A percentile compares a stretch with the other conserved stretches of the same genome.
These are phyloP conservation scores for Pantelozetes paolii DNA, from an alignment of 2,888 invertebrate genomes.

Conservation along the genomic window DNA sequence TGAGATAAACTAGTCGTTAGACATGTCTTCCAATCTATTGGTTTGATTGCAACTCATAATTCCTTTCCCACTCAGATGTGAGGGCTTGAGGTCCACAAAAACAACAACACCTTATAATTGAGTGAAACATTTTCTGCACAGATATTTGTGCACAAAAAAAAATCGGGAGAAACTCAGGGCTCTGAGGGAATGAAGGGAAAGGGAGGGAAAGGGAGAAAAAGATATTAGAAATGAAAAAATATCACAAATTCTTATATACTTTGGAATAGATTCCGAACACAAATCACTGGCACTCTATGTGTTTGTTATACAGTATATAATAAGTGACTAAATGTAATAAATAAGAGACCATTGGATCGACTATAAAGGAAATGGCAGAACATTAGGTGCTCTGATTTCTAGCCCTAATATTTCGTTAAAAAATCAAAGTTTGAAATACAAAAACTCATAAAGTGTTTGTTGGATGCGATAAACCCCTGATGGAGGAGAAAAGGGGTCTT, in stretches of 20 bases:
- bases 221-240: constrained; percentile 24
- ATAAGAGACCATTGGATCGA: background rate
- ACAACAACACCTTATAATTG: constrained; percentile 22
- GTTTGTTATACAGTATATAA: constrained; percentile 29
- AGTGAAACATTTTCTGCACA: background rate
- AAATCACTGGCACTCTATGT: constrained; percentile 19
- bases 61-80: background rate
- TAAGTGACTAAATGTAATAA: constrained; percentile 33
- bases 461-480: background rate
- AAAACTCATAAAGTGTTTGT: background rate
- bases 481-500: background rate
- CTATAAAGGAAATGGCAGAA: constrained; percentile 34
- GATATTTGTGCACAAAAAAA: background rate
- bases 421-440: constrained; percentile 17
- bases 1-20: background rate
- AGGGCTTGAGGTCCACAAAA: background rate
- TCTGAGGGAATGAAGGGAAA: background rate
- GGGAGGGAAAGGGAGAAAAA: background rate
- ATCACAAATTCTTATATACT: constrained; percentile 1
- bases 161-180: background rate
- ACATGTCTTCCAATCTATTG: background rate
- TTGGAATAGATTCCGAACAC: background rate
- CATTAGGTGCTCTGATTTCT: constrained; percentile 15
- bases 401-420: background rate
- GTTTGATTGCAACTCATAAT: constrained; percentile 29